Base-by-base conservation (phyloP, 2,888 invertebrate genomes). In the Rhogogaster chlorosoma region DNA sequence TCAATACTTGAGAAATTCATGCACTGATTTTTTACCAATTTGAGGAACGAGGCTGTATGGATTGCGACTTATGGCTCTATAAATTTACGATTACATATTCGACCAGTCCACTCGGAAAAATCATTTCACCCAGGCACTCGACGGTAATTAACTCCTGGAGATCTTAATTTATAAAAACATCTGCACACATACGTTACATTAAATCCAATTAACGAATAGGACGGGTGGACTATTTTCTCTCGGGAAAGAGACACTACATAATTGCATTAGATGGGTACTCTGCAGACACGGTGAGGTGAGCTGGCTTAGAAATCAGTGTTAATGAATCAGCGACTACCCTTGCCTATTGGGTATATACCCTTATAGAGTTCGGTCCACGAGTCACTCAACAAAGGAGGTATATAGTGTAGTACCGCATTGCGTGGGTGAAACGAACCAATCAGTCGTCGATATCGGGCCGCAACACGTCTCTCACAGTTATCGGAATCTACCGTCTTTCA, bases 241-340 rank as follows among this genome's bases (percentile, higher is more conserved):
- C 26, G 3, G 26, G 7, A 12, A 2, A 29, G 1, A 15, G 0
- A 26, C 67, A 22, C 38, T 18, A 10, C 7, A 45, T 53, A 36
- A 29, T 10, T n/a, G 32, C 29, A 29, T 77, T 32, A 29, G 6
- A 45, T 49, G n/a, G 75, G 57, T 36, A 9, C 2, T 9, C 9
- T 53, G 57, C n/a, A 32, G 78, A 57, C 36, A 9, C 7, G 32
- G n/a, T 78, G 78, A 29, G 9, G 26, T 61, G 61, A 61, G 67
- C 38, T 61, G 80, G 80, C 36, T 38, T 45, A 67, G 45, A 45
- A 64, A 2, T 42, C 32, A 18, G 82, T 61, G n/a, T 29, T 42
- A 67, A 83, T 67, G 83, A 83, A 83, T 83, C 83, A 70, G 83
- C 45, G 45, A 29, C 67, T 67, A 64, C 80, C 61, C 61, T 61